A percentile compares a stretch with the other conserved stretches of the same genome.
Conservation (phyloP, 53 echinoderm and acorn worm species). For the Echinometra lucunter region DNA sequence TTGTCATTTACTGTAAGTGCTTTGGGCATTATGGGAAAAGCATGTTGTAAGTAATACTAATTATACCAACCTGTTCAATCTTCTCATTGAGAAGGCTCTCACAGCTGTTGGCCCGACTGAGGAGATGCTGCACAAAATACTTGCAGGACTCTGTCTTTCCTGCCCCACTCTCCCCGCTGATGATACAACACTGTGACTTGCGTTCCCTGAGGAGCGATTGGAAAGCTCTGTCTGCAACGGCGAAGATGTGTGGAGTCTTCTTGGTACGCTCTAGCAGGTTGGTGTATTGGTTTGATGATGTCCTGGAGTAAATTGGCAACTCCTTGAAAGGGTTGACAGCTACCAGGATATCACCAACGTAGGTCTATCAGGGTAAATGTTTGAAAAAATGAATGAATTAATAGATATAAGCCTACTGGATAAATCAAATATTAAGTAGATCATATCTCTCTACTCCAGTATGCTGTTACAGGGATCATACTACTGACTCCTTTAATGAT, state of each 20-base stretch:
- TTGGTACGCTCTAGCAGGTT: constrained; percentile 73
- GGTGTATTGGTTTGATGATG: constrained; percentile 78
- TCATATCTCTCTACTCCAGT: no score
- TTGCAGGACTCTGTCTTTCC: constrained; percentile 97
- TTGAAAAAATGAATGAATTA: neutral
- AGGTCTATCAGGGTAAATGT: constrained; percentile 73
- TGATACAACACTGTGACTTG: constrained; percentile 91
- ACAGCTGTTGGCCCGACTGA: constrained; percentile 82
- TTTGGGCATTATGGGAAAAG: no score
- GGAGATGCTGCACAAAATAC: constrained; percentile 90
- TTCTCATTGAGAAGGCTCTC: constrained; percentile 93
- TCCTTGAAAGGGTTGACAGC: constrained; percentile 96
- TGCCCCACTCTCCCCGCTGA: constrained; percentile 98
- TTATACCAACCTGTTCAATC: constrained; percentile 86
- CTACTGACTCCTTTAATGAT: neutral
- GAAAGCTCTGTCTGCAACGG: constrained; percentile 89
- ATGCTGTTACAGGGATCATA: no score
- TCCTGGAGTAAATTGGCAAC: constrained; percentile 88
- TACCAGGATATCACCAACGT: constrained; percentile 95
- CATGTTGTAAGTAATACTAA: no score
- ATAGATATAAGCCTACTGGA: no score
- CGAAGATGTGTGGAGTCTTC: constrained; percentile 90
- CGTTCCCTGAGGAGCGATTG: constrained; percentile 82
- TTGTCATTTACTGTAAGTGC: no score
- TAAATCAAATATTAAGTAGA: no score